Base-by-base conservation (phyloP, 2,113 vertebrate species). In the Varanus komodoensis region DNA sequence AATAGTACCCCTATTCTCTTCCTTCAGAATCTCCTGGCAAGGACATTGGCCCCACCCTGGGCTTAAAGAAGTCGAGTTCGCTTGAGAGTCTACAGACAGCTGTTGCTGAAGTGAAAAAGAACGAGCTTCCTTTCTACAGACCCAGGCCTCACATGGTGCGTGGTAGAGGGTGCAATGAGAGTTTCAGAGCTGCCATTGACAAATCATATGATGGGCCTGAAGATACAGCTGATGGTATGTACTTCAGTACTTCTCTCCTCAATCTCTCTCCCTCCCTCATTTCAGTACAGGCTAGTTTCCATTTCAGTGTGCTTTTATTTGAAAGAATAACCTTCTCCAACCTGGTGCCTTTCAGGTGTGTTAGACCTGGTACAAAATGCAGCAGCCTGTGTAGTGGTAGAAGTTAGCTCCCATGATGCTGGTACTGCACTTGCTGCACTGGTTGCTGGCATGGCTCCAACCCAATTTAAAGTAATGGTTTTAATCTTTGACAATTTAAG, bases 11-110 rank as follows among this genome's bases (percentile, higher is more conserved):
- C 93, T 82, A 87, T 84, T 73, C 4, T 95, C 3, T 95, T 82
- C 88, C 77, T 94, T 95, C 97, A 98, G 95, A 92, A 68, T 91
- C 95, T 88, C 95, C 94, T 67, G 95, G 94, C 89, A 97, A 96
- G 61, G 98, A 98, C 93, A 98, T 99, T 0, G 99, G 99, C 34
- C 99, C 99, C 44, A 99, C 98, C 32, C 96, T 99, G 77, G 99
- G 99, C n/a, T 87, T 99, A 93, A 99, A 99, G 94, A 99, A 99
- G 96, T 99, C 99, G 92, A 99, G 99, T 69, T 99, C 99, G 1
- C 93, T 99, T 92, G 99, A 99, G 97, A 99, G 99, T 93, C 97
- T 99, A 48, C 99, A 99, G 97, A 99, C 99, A 0, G 99, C 99
- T 2, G 98, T 99, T 91, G 98, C 98, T 0, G 99, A 99, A 97